Evolutionary conservation across 2,797 vertebrate species (phyloP), one percentile per base, ranked within the genome.

Genomic region (Tragelaphus eurycerus): DNA sequence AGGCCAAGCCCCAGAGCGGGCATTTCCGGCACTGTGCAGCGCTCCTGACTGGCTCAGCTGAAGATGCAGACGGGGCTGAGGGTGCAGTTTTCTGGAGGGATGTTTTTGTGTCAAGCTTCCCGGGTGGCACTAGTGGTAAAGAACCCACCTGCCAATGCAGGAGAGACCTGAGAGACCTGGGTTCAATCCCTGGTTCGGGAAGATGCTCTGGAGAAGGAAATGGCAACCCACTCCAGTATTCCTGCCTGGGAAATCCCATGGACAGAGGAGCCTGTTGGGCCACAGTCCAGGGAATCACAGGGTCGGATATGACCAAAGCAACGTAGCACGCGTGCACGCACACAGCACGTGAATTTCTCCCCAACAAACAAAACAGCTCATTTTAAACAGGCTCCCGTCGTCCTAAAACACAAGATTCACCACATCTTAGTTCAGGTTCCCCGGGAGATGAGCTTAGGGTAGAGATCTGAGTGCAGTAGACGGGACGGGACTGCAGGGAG

Each of bases 21-120:
- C 0, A 15, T 15, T 34, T 27, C 91, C 9, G 1, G 19, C 3
- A 4, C 4, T 0, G 34, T 2, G 23, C 3, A 23, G 2, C 13
- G 12, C 62, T 48, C 43, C 71, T 31, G 16, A 3, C 60, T 6
- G 23, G 62, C 83, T 59, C 10, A 43, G 87, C 60, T 7, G 3
- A 52, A 31, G 60, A 14, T 0, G 14, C 54, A 74, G 52, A 34
- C 1, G 11, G 21, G 54, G n/a, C 1, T 0, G 0, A 38, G 0
- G 0, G 7, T 0, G 8, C 38, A 0, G 38, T 12, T 27, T 43
- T 43, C 74, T 84, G 25, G 21, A 21, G 38, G 38, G 13, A 11
- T 7, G 10, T n/a, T 54, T 19, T 4, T 25, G 21, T 25, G 6
- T 34, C 89, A 23, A 34, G 64, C 64, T 12, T 71, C 64, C 64